Evolutionary conservation across 2,113 vertebrate genomes (phyloP), one percentile per base, ranked within the genome.

Genomic region (Campylorhamphus procurvoides): DNA sequence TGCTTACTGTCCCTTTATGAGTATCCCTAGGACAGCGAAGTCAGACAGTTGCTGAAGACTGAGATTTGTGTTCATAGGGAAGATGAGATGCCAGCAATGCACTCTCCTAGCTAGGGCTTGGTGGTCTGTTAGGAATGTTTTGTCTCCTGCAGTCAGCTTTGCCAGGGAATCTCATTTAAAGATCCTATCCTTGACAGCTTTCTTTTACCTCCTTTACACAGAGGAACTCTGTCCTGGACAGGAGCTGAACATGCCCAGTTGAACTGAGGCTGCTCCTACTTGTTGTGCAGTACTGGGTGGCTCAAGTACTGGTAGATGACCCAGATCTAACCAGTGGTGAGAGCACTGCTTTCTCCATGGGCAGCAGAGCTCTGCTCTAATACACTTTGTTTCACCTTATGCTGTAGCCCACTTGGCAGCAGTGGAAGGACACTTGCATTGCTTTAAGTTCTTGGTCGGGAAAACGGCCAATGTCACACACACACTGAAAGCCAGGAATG

Each of bases 391-490:
- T 89, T 50, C 23, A 40, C 24, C 83, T 59, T 96, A 60, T 66
- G 27, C 64, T 83, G 0, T 24, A 98, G 98, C 98, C 96, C 98
- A 98, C 50, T 91, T 98, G 90, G 97, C 98, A 69, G 98, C 98
- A 18, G 91, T 92, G 96, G 98, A 98, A 92, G 98, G 98, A 37
- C 98, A 98, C 77, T 95, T 98, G 90, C 97, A 97, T 50, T 98
- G 98, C 93, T 98, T 98, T 80, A 98, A 98, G 85, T 98, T 98
- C 85, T 91, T 98, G 44, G 92, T 98, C 6, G 94, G 95, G 89
- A 98, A 97, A 95, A 98, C 97, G 97, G 64, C 64, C n/a, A 79
- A 52, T 50, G 81, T 93, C 60, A 23, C 3, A 1, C 82, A 86
- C 37, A 46, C 97, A 12, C 84, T 98, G 79, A 98, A 98, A 97